A percentile compares a stretch with the other conserved stretches of the same genome.
Conservation (phyloP, 2,888 invertebrate genomes). For the Gisinianus flammeolus region DNA sequence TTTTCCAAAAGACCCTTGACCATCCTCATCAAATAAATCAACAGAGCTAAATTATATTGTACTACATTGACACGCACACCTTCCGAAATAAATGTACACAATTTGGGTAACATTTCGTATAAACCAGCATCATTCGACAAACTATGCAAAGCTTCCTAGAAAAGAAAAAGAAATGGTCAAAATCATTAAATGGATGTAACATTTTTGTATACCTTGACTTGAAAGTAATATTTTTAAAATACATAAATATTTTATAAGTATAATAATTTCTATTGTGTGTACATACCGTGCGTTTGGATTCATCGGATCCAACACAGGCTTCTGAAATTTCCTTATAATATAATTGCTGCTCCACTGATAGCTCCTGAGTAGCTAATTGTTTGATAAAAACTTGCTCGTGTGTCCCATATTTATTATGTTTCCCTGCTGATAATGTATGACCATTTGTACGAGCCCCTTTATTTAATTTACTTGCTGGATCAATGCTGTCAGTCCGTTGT, state of each 20-base stretch:
- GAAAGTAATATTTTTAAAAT: too few relatives aligned
- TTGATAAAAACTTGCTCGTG: slow-evolving; percentile 55
- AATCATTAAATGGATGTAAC: neutral
- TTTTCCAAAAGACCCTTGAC: slow-evolving; percentile 96
- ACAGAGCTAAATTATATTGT: slow-evolving; percentile 92
- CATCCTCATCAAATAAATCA: slow-evolving; percentile 99
- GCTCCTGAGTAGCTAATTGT: slow-evolving; percentile 84
- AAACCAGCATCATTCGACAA: slow-evolving; percentile 93
- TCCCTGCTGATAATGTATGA: slow-evolving; percentile 53
- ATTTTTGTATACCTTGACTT: too few relatives aligned
- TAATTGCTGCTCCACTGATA: slow-evolving; percentile 96
- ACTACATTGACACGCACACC: slow-evolving; percentile 94
- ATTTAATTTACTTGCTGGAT: slow-evolving; percentile 81
- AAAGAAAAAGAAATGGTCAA: slow-evolving; percentile 43
- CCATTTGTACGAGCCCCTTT: slow-evolving; percentile 63
- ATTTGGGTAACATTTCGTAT: slow-evolving; percentile 95
- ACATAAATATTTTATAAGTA: neutral
- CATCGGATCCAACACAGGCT: slow-evolving; percentile 97
- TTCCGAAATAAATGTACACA: slow-evolving; percentile 78
- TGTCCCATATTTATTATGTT: slow-evolving; percentile 55
- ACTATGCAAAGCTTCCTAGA: slow-evolving; percentile 87
- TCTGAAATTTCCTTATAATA: slow-evolving; percentile 99
- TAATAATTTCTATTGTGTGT: neutral
- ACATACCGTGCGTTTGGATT: slow-evolving; percentile 79
- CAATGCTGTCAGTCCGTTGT: slow-evolving; percentile 82